A percentile compares a stretch with the other conserved stretches of the same genome.
Evolutionary conservation across 2,797 vertebrate genomes (phyloP).

Genomic region (Gorsachius magnificus): DNA sequence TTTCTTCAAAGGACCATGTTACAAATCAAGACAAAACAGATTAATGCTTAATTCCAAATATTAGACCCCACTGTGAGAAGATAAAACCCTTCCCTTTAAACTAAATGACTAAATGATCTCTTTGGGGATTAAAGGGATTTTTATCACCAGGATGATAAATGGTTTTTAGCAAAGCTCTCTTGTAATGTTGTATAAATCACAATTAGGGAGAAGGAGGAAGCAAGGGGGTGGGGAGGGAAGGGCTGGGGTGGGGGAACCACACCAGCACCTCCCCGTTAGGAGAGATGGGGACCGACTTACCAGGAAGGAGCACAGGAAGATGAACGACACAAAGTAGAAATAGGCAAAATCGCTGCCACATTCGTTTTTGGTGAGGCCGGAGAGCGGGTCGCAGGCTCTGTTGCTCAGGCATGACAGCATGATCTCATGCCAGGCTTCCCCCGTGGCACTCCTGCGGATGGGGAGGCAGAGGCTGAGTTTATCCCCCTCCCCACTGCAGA

Average conservation of each 20-base stretch:
- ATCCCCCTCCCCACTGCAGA: not conserved
- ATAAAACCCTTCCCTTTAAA: not conserved
- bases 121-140: not conserved
- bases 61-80: not conserved
- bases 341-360: slow-evolving; percentile 97
- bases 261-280: not conserved
- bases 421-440: slow-evolving; percentile 97
- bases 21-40: not conserved
- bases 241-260: not conserved
- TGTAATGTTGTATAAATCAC: not conserved
- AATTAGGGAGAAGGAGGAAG: not conserved
- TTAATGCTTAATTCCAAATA: not conserved
- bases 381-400: slow-evolving; percentile 81
- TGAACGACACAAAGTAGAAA: slow-evolving; percentile 98
- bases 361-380: slow-evolving; percentile 81
- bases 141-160: not conserved
- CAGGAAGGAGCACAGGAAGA: slow-evolving; percentile 97
- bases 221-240: not conserved
- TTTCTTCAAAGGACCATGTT: not conserved
- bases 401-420: slow-evolving; percentile 93
- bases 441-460: slow-evolving; percentile 89
- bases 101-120: not conserved
- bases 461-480: not conserved
- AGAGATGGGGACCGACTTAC: slow-evolving; percentile 74
- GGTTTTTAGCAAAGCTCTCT: not conserved